phyloP scores from a whole-genome alignment of 2,888 invertebrate species.

The Sarcophaga variegata region DNA sequence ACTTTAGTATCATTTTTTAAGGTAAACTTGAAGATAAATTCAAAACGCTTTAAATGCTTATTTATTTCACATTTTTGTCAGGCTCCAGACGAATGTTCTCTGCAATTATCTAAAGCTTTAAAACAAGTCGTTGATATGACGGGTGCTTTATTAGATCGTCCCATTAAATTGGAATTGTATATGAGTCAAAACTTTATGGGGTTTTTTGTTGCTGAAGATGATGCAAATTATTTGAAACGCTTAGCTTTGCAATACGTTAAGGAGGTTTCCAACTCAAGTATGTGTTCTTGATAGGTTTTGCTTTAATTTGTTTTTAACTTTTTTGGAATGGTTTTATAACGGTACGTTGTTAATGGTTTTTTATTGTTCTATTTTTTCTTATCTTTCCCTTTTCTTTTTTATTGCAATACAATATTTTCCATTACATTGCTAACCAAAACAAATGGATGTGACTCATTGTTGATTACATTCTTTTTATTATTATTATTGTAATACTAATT shows the following conservation, averaged over 20 bases:
- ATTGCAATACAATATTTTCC: conserved; percentile 22
- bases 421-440: conserved; percentile 43
- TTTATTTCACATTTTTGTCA: conserved; percentile 77
- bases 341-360: conserved; percentile 68
- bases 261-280: conserved; percentile 89
- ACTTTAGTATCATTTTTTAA: conserved; percentile 95
- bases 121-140: conserved; percentile 89
- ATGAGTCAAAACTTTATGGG: conserved; percentile 95
- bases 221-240: conserved; percentile 90
- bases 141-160: conserved; percentile 86
- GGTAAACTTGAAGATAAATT: conserved; percentile 82
- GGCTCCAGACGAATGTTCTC: conserved; percentile 89
- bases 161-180: conserved; percentile 90
- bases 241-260: conserved; percentile 91
- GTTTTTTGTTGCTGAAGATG: conserved; percentile 91
- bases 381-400: neutral
- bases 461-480: conserved; percentile 25
- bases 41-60: neutral
- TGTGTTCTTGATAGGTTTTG: conserved; percentile 77
- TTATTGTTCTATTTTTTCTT: conserved; percentile 34
- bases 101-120: conserved; percentile 87
- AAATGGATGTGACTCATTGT: conserved; percentile 56
- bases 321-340: conserved; percentile 55
- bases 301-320: conserved; percentile 55
- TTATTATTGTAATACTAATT: conserved; percentile 50